Evolutionary conservation across 2,113 vertebrate species (phyloP).

Genomic region (Caloenas nicobarica): DNA sequence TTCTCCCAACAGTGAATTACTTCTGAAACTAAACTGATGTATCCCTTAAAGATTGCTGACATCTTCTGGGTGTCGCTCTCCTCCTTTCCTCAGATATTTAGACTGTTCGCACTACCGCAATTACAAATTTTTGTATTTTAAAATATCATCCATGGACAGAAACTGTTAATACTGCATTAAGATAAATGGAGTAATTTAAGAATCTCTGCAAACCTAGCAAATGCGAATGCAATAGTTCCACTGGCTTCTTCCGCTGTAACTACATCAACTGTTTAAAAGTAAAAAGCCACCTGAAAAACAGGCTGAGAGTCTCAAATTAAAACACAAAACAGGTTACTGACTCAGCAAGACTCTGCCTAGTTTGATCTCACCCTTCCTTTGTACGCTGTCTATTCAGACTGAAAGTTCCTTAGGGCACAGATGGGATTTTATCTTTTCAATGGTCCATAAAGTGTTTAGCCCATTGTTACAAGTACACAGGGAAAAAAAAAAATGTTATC

Average conservation of each 20-base stretch:
- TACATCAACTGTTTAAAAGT: neutral
- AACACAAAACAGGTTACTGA: slow-evolving; percentile 29
- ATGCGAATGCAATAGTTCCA: neutral
- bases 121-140: neutral
- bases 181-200: neutral
- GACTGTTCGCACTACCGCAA: neutral
- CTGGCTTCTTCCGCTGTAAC: neutral
- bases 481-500: neutral
- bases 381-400: neutral
- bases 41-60: neutral
- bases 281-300: neutral
- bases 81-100: neutral
- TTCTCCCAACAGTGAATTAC: neutral
- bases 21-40: neutral
- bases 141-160: neutral
- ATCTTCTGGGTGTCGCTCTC: neutral
- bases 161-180: neutral
- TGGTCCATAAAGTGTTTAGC: neutral
- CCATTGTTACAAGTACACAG: neutral
- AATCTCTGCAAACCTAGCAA: neutral
- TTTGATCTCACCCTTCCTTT: slow-evolving; percentile 34
- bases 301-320: neutral
- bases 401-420: slow-evolving; percentile 15
- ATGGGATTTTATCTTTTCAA: slow-evolving; percentile 48
- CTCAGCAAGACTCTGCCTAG: slow-evolving; percentile 9